These are phyloP conservation scores for Circaetus cinerascens DNA, from an alignment of 2,113 vertebrate species.

Conservation along the genomic window DNA sequence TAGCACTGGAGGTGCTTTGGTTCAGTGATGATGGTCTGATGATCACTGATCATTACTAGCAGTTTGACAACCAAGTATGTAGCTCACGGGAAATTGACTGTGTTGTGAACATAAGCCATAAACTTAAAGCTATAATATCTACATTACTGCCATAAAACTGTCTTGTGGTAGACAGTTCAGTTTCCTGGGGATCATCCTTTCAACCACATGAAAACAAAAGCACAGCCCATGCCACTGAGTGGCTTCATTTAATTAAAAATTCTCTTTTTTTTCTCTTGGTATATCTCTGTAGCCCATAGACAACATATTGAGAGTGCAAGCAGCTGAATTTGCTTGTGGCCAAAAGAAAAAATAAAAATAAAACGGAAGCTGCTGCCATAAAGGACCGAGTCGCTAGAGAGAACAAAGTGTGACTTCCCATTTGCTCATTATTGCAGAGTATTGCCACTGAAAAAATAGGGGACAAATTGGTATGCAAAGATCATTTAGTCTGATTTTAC, in stretches of 20 bases:
- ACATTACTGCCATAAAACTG: neutral
- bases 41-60: neutral
- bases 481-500: neutral
- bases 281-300: neutral
- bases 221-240: neutral
- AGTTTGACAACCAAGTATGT: neutral
- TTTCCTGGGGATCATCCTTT: neutral
- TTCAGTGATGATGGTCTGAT: neutral
- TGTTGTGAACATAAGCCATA: neutral
- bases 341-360: neutral
- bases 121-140: neutral
- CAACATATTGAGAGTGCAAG: neutral
- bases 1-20: neutral
- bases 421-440: neutral
- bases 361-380: neutral
- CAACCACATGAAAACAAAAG: neutral
- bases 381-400: neutral
- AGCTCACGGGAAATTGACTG: neutral
- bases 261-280: neutral
- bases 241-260: neutral
- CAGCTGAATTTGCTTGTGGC: neutral
- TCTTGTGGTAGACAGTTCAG: neutral
- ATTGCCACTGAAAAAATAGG: neutral
- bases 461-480: neutral
- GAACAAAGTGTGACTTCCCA: neutral